These are phyloP conservation scores for Dinocampus coccinellae DNA, from an alignment of 2,888 invertebrate genomes.

Conservation along the genomic window DNA sequence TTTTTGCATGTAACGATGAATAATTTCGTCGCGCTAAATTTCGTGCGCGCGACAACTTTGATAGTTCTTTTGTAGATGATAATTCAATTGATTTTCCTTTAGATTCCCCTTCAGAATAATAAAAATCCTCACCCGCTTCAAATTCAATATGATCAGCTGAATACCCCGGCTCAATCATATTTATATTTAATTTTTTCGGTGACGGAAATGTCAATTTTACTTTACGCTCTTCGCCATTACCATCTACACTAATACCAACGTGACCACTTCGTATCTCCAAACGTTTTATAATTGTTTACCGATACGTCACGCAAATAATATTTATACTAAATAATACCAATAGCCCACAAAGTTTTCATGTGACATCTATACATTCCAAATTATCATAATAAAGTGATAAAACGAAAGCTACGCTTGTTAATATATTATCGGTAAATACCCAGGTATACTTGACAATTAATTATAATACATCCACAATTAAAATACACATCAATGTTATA, in stretches of 20 bases:
- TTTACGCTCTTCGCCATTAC: background rate
- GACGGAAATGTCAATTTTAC: background rate
- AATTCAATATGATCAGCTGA: background rate
- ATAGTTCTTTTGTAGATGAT: background rate
- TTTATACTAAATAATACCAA: no score
- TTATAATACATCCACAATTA: background rate
- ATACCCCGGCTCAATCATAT: background rate
- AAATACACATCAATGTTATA: background rate
- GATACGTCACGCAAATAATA: background rate
- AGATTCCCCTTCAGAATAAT: background rate
- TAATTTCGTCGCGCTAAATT: slow-evolving; percentile 41
- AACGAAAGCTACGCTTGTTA: background rate
- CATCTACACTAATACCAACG: background rate
- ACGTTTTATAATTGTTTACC: background rate
- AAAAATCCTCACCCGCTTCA: background rate
- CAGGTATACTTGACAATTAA: background rate
- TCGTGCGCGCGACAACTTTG: slow-evolving; percentile 34
- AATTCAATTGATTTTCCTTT: background rate
- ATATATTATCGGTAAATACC: background rate
- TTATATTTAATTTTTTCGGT: background rate
- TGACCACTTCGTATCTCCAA: background rate
- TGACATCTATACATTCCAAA: background rate
- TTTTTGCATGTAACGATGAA: background rate
- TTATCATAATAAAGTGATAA: background rate
- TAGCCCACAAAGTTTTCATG: background rate